phyloP scores from a whole-genome alignment of 2,113 vertebrate species.

The Leucoraja erinaceus region DNA sequence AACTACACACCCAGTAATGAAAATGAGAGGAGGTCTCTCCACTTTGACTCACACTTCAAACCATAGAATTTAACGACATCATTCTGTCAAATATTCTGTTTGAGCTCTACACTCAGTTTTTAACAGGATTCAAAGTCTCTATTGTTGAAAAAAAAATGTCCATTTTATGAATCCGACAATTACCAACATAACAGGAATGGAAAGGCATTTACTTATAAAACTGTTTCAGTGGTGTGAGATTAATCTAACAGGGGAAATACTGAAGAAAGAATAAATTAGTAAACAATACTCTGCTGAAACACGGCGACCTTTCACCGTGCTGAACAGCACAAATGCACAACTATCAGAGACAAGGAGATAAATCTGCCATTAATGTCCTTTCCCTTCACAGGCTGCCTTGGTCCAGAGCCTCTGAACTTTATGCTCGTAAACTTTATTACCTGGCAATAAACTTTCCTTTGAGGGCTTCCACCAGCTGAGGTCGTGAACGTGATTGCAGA shows the following conservation, averaged over 20 bases:
- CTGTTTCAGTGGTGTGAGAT: not conserved
- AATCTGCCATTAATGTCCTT: slow-evolving; percentile 28
- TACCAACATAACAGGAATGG: not conserved
- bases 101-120: not conserved
- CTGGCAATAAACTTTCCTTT: slow-evolving; percentile 34
- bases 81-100: not conserved
- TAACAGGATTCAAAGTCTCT: not conserved
- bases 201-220: not conserved
- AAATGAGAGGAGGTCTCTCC: not conserved
- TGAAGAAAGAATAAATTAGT: not conserved
- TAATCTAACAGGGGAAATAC: not conserved
- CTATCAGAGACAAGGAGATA: not conserved
- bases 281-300: not conserved
- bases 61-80: not conserved
- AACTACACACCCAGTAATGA: not conserved
- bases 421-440: slow-evolving; percentile 31
- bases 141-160: not conserved
- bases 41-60: not conserved
- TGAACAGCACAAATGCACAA: not conserved
- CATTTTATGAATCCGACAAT: not conserved
- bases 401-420: slow-evolving; percentile 9
- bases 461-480: slow-evolving; percentile 34
- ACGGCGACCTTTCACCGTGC: not conserved
- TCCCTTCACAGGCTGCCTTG: slow-evolving; percentile 10
- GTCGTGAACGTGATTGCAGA: not conserved